Base-by-base conservation (phyloP, 2,888 invertebrate species). In the Phaonia tiefii region DNA sequence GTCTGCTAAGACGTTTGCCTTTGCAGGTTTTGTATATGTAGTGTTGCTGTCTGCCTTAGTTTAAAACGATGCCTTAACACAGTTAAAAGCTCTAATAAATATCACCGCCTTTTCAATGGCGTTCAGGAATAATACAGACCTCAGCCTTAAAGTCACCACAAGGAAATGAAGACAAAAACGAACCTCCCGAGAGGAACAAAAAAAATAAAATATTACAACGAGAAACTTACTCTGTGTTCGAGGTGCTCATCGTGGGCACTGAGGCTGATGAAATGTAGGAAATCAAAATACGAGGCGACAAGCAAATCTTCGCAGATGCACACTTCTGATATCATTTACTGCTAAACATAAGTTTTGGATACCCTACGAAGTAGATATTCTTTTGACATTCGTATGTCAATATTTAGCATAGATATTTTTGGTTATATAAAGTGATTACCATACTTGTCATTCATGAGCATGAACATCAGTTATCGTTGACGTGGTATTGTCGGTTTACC, bases 271-370 rank as follows among this genome's bases (percentile, higher is more conserved):
- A 39, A 20, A 26, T 67, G 49, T 37, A 31, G 31, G 37, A 26
- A 49, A 31, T 17, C 1, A 70, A 70, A 8, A 37, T 13, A 25
- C 56, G 37, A 70, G 22, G 42, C 25, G 39, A 42, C 54, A 54
- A 42, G 42, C 56, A 82, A 77, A 78, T 78, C 77, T 81, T 81
- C 75, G 69, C 75, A 84, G 84, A 84, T 84, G 84, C 84, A 84
- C 84, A 84, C 84, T 84, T 83, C 84, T 82, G 84, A 84, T 84
- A 84, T 82, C 72, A 76, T 69, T 65, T 76, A 79, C 72, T 72
- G 69, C 81, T 63, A 75, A 81, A 72, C 75, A 75, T 81, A 17
- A 78, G 74, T 78, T 31, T 42, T 49, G 11, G 20, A 10, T 51
- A 2, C 51, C 17, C 11, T 3, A 4, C 20, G 20, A 51, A 20